A percentile compares a stretch with the other conserved stretches of the same genome.
Conservation (phyloP, 2,888 invertebrate species). For the Petrophora chlorosata region DNA sequence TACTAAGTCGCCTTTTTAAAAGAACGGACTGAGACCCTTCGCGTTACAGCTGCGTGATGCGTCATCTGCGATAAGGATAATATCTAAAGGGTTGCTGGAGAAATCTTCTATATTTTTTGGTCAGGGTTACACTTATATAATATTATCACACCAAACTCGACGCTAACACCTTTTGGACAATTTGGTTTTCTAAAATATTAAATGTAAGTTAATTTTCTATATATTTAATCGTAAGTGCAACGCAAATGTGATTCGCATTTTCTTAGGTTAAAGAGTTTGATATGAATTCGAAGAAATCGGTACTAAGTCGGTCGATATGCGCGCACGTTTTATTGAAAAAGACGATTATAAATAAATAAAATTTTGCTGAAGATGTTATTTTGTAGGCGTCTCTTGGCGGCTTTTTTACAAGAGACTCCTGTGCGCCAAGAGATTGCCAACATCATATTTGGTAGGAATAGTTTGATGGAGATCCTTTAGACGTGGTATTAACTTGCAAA, state of each 20-base stretch:
- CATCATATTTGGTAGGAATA: no score
- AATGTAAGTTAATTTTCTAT: background rate
- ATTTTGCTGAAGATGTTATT: background rate
- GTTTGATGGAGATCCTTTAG: no score
- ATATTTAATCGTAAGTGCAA: background rate
- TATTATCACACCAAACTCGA: constrained; percentile 13
- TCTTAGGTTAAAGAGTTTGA: no score
- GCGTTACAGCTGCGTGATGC: background rate
- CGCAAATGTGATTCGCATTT: background rate
- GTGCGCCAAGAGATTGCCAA: no score
- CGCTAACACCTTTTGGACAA: constrained; percentile 9
- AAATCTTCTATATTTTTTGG: background rate
- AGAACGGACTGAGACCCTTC: constrained; percentile 10
- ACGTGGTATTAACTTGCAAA: no score
- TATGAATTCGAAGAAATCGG: no score
- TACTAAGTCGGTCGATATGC: no score
- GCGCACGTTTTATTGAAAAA: no score
- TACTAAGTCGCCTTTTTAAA: constrained; percentile 13
- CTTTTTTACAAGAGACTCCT: no score
- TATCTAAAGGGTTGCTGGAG: background rate
- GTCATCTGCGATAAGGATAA: background rate
- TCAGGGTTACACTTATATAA: constrained; percentile 6
- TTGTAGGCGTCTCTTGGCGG: no score
- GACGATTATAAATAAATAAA: background rate
- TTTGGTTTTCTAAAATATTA: constrained; percentile 3